phyloP scores from a whole-genome alignment of 2,888 invertebrate species.

The Calameuta idolon region DNA sequence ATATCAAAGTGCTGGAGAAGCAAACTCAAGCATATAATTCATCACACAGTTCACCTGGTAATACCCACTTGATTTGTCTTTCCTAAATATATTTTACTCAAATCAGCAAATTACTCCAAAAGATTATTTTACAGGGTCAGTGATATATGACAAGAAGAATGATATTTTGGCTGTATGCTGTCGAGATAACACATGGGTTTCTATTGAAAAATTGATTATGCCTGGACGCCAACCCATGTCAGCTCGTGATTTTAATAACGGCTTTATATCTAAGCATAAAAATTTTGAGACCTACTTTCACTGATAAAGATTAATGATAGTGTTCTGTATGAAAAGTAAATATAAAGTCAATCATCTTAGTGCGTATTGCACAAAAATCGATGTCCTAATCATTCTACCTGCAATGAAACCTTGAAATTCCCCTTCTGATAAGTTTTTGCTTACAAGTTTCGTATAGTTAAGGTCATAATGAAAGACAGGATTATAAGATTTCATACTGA shows the following conservation, averaged over 20 bases:
- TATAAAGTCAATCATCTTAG: background rate
- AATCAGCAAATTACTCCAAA: background rate
- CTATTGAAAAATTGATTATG: conserved; percentile 75
- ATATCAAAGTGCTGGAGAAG: conserved; percentile 67
- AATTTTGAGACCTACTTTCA: conserved; percentile 63
- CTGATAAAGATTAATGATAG: conserved; percentile 35
- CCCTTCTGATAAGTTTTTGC: background rate
- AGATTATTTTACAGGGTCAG: conserved; percentile 69
- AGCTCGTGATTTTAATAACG: conserved; percentile 87
- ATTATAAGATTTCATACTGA: conserved; percentile 43
- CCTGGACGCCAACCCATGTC: conserved; percentile 79
- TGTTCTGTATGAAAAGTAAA: background rate
- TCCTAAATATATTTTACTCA: conserved; percentile 35
- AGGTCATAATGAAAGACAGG: conserved; percentile 1
- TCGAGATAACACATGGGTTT: conserved; percentile 74
- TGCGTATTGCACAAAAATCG: background rate
- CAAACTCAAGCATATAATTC: conserved; percentile 12
- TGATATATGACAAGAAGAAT: conserved; percentile 72
- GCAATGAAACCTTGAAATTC: background rate
- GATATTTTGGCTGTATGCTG: conserved; percentile 77
- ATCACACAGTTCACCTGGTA: conserved; percentile 51
- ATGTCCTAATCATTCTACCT: background rate
- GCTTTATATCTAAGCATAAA: conserved; percentile 77
- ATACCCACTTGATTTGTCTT: conserved; percentile 6
- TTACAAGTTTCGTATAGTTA: background rate